Percentiles rank a stretch among this genome's conserved stretches.
These are phyloP conservation scores for Pipistrellus kuhlii DNA, from an alignment of 2,797 vertebrate genomes.

Conservation along the genomic window DNA sequence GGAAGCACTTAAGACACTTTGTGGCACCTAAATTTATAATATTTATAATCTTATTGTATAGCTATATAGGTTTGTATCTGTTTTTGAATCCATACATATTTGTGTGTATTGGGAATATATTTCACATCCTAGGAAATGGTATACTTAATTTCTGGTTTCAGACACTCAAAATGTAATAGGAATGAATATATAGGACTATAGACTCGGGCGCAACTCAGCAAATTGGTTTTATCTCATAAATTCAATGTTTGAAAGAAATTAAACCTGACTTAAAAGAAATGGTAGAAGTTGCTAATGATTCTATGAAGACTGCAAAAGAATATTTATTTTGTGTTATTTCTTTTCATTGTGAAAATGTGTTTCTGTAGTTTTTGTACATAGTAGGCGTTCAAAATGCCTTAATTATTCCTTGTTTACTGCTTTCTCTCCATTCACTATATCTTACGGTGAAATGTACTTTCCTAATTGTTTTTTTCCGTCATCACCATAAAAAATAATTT, in stretches of 20 bases:
- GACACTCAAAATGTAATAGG: conserved; percentile 8
- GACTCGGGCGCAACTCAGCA: not conserved
- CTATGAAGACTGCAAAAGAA: not conserved
- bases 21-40: not conserved
- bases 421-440: not conserved
- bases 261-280: conserved; percentile 1
- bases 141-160: conserved; percentile 22
- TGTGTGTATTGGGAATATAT: not conserved
- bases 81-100: not conserved
- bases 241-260: conserved; percentile 6
- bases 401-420: not conserved
- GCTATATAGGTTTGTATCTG: not conserved
- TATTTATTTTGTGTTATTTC: not conserved
- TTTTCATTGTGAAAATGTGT: conserved; percentile 59
- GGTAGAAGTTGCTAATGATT: not conserved
- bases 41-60: conserved; percentile 28
- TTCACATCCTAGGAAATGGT: conserved; percentile 7
- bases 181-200: not conserved
- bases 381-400: not conserved
- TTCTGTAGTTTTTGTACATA: not conserved
- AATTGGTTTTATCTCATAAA: conserved; percentile 19
- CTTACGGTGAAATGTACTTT: not conserved
- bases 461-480: not conserved
- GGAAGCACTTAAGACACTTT: conserved; percentile 15
- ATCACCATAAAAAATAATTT: not conserved